Percentiles rank a stretch among this genome's conserved stretches.
Evolutionary conservation across 2,113 vertebrate genomes (phyloP).

Genomic region (Podarcis cretensis): DNA sequence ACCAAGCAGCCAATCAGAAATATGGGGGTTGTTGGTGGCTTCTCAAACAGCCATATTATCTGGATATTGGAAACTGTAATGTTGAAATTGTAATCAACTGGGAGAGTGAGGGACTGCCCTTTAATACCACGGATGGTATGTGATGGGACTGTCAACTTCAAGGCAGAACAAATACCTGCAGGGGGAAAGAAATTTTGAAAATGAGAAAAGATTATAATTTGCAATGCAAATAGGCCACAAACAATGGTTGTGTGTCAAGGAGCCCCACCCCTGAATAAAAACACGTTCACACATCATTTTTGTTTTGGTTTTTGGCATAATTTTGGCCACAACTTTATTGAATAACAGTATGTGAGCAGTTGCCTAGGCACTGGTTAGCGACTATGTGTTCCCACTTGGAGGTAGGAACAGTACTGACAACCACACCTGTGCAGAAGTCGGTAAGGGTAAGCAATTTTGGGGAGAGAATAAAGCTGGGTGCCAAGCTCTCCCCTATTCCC

Average conservation of each 20-base stretch:
- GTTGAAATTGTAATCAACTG: constrained; percentile 77
- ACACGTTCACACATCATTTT: too few species aligned
- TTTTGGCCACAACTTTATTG: too few species aligned
- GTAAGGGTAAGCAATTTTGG: too few species aligned
- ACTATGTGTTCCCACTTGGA: too few species aligned
- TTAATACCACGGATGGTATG: constrained; percentile 76
- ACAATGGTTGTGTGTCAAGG: background rate
- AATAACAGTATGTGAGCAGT: too few species aligned
- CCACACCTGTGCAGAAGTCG: too few species aligned
- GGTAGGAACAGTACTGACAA: too few species aligned
- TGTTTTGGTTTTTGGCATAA: too few species aligned
- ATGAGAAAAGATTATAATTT: background rate
- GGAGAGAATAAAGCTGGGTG: too few species aligned
- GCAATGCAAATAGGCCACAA: constrained; percentile 6
- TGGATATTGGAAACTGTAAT: constrained; percentile 76
- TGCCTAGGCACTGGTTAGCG: too few species aligned
- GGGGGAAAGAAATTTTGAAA: constrained; percentile 27
- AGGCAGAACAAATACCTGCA: constrained; percentile 74
- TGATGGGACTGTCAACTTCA: constrained; percentile 76
- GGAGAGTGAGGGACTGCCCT: constrained; percentile 78
- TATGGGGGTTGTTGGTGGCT: constrained; percentile 67
- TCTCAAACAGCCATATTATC: constrained; percentile 84
- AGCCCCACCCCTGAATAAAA: too few species aligned
- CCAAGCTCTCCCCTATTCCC: too few species aligned
- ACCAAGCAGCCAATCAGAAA: constrained; percentile 76